Conservation (phyloP, 92 coral and sea anemone genomes). For the Hydrozoanthus gracilis region DNA sequence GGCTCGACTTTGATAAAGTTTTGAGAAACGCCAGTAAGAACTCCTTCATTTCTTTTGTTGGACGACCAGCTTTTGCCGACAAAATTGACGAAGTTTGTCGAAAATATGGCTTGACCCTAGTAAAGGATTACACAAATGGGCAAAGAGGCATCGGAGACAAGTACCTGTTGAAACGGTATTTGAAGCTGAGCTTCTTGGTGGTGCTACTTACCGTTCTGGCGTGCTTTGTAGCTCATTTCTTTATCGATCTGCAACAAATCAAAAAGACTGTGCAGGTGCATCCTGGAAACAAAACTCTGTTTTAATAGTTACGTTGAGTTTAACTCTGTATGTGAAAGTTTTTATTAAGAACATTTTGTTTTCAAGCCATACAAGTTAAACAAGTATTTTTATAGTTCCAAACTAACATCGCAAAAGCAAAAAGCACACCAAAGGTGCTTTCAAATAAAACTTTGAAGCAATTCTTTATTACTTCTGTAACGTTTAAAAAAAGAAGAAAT, state of each 20-base stretch:
- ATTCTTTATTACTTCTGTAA: no score
- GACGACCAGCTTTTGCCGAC: conserved; percentile 59
- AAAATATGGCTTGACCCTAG: conserved; percentile 36
- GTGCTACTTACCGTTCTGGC: conserved; percentile 5
- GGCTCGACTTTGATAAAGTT: conserved; percentile 55
- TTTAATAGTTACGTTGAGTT: neutral
- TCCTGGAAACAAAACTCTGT: neutral
- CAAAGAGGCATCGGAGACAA: conserved; percentile 47
- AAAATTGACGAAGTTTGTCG: conserved; percentile 43
- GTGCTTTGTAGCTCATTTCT: conserved; percentile 29
- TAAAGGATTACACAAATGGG: conserved; percentile 60
- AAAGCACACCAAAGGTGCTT: no score
- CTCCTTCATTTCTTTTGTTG: conserved; percentile 52
- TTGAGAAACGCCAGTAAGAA: conserved; percentile 47
- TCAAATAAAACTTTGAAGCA: no score
- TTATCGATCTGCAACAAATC: conserved; percentile 51
- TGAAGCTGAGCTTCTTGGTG: conserved; percentile 51
- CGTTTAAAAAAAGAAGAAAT: no score
- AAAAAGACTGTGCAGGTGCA: neutral
- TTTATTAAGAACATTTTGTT: no score
- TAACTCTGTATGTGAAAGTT: no score
- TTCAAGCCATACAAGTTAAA: no score
- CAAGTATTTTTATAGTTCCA: no score
- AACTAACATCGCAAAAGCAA: no score
- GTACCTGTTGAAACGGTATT: conserved; percentile 36